Conservation (phyloP, 64 coral and sea anemone species). For the Pachyseris speciosa region DNA sequence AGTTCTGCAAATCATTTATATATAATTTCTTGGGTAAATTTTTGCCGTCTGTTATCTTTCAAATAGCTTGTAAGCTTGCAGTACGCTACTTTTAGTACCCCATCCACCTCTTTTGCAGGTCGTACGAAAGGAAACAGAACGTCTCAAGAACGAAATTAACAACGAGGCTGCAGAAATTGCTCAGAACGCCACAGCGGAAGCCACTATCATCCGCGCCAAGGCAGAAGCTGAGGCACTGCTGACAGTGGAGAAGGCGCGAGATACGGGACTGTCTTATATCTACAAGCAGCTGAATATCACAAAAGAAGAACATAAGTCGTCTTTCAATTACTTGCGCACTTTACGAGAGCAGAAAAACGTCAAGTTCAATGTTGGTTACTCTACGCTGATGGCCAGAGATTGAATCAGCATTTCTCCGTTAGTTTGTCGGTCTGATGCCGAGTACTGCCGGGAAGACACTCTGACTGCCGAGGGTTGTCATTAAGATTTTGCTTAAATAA, state of each 20-base stretch:
- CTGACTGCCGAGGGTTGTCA: too few species aligned
- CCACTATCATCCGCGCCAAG: constrained; percentile 56
- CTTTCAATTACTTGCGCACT: constrained; percentile 61
- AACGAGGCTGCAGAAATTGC: constrained; percentile 62
- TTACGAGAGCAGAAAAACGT: constrained; percentile 26
- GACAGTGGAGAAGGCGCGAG: constrained; percentile 41
- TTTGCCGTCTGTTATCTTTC: too few species aligned
- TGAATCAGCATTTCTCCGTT: too few species aligned
- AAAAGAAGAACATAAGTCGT: constrained; percentile 37
- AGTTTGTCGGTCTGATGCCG: too few species aligned
- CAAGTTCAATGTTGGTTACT: constrained; percentile 41
- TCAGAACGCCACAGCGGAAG: constrained; percentile 60
- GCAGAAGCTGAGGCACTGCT: constrained; percentile 44
- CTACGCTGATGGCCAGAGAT: constrained; percentile 32
- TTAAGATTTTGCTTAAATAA: too few species aligned
- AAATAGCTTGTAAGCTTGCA: too few species aligned
- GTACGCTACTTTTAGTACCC: neutral
- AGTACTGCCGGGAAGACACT: too few species aligned
- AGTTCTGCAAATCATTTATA: too few species aligned
- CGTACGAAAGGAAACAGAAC: constrained; percentile 72
- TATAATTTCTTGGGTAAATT: too few species aligned
- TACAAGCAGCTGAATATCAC: constrained; percentile 47
- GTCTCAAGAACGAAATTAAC: constrained; percentile 55
- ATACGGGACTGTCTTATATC: constrained; percentile 31
- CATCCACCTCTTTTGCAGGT: constrained; percentile 12